Evolutionary conservation across 2,113 vertebrate species (phyloP), one percentile per base, ranked within the genome.

Genomic region (Melanocharis versteri): DNA sequence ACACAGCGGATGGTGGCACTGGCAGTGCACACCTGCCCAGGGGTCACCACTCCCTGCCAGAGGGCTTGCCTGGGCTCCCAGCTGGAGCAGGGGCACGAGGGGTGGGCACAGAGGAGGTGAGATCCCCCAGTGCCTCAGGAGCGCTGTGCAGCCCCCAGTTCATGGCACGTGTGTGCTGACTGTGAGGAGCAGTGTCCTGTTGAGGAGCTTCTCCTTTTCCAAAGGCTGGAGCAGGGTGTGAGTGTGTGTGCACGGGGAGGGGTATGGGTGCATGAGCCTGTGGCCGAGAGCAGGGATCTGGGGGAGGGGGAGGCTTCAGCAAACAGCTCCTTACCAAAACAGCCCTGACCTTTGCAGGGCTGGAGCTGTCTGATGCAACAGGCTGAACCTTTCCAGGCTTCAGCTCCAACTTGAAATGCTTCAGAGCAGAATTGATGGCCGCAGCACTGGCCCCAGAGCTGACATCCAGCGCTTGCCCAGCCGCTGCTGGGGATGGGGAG

Each of bases 381-480:
- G 87, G 81, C 91, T 83, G 93, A 96, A 94, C 94, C 75, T 90
- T 91, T 94, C 94, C 94, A 93, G 95, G 40, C 53, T 82, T 60
- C 71, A 58, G 82, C 88, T 85, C 66, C 54, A 48, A 48, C 83
- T 31, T 58, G 70, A 88, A 90, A 87, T 37, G 82, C 65, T 96
- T 78, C 90, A 60, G 39, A 86, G 68, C 71, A 82, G 26, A 93
- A 86, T 22, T 73, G 86, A 93, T 86, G 92, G 79, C 45, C 0
- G 0, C 53, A 66, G 64, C 37, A 7, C 13, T 53, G 77, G 69
- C 61, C 65, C 45, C 30, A 10, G 40, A 53, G 89, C 71, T 91
- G 27, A 56, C 37, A 51, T 5, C 37, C 62, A 64, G 56, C 0
- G 5, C 84, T 83, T 1, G 1, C 44, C n/a, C 23, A 11, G 56